Conservation (phyloP, 2,888 invertebrate species). For the Antheraea assamensis region DNA sequence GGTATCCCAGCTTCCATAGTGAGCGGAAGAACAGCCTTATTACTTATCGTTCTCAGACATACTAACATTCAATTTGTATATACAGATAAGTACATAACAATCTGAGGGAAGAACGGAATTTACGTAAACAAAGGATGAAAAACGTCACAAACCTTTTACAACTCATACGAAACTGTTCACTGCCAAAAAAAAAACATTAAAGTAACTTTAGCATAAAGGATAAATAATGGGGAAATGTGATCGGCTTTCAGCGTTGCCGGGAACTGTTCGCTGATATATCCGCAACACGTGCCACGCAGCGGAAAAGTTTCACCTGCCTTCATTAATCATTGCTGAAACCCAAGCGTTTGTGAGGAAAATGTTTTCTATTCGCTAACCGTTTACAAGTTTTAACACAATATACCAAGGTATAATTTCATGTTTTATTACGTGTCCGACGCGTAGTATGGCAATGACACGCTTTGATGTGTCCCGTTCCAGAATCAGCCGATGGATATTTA, state of each 20-base stretch:
- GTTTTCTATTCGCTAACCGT: constrained; percentile 14
- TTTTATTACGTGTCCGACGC: neutral
- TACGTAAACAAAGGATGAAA: neutral
- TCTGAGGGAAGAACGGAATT: neutral
- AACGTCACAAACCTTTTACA: neutral
- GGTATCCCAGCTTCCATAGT: too few species aligned
- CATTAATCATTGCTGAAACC: constrained; percentile 62
- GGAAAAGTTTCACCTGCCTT: constrained; percentile 37
- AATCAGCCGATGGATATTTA: too few species aligned
- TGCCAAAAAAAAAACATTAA: constrained; percentile 30
- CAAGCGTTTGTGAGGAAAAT: constrained; percentile 29
- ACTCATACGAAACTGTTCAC: neutral
- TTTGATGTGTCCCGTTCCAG: too few species aligned
- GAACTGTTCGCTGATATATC: constrained; percentile 33
- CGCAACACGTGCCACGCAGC: constrained; percentile 34
- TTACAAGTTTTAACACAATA: neutral
- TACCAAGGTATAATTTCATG: neutral
- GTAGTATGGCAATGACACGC: too few species aligned
- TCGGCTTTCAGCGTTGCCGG: constrained; percentile 6
- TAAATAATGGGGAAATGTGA: constrained; percentile 34
- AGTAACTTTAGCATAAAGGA: constrained; percentile 39
- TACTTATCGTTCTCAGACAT: too few species aligned
- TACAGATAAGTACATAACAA: too few species aligned
- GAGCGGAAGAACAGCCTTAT: too few species aligned
- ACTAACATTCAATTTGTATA: too few species aligned